A percentile compares a stretch with the other conserved stretches of the same genome.
phyloP scores from a whole-genome alignment of 2,113 vertebrate species.

The Ceyx melanurus region DNA sequence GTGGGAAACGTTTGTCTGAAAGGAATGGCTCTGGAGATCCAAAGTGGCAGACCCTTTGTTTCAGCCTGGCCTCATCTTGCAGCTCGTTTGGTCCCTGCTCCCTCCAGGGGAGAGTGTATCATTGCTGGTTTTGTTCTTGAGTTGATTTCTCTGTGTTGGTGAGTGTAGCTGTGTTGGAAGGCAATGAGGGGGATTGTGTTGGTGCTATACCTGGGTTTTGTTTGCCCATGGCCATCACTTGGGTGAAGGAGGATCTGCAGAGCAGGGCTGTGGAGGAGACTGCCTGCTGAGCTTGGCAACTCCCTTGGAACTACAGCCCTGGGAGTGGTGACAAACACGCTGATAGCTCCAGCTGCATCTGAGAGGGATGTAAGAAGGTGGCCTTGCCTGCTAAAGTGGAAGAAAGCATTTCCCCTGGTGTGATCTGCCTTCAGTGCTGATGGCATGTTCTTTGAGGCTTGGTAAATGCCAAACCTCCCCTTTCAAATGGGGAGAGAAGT shows the following conservation, averaged over 20 bases:
- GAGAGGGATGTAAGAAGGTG: not conserved
- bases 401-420: not conserved
- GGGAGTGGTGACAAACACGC: not conserved
- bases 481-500: not conserved
- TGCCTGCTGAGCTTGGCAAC: not conserved
- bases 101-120: rapidly evolving
- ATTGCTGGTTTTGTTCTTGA: not conserved
- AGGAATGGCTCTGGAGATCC: not conserved
- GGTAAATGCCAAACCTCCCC: not conserved
- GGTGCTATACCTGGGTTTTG: not conserved
- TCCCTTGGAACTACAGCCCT: not conserved
- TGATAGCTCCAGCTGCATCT: not conserved
- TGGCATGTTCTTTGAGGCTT: not conserved
- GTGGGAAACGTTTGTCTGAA: not conserved
- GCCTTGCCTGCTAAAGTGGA: not conserved
- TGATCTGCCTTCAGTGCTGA: not conserved
- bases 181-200: rapidly evolving
- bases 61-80: not conserved
- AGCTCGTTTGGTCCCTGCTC: not conserved
- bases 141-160: not conserved
- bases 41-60: not conserved
- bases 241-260: not conserved
- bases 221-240: not conserved
- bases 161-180: not conserved
- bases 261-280: not conserved